A percentile compares a stretch with the other conserved stretches of the same genome.
These are phyloP conservation scores for Acrobasis consociella DNA, from an alignment of 2,888 invertebrate species.

Conservation along the genomic window DNA sequence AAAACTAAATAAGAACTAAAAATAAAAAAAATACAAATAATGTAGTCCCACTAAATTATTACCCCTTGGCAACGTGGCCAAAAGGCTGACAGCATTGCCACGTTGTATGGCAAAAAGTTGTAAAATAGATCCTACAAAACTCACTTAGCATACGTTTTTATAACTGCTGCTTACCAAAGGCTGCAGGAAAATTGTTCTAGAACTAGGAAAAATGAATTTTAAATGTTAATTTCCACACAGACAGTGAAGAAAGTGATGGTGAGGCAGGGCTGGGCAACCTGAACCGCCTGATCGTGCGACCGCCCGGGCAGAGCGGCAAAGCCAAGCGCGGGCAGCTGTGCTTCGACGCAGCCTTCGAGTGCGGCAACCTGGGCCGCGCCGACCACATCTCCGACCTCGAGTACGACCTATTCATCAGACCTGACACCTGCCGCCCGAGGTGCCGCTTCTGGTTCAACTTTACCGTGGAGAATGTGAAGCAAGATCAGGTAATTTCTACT, in stretches of 20 bases:
- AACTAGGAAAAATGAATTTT: too few relatives aligned
- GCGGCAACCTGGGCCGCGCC: conserved; percentile 97
- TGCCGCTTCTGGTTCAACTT: conserved; percentile 99
- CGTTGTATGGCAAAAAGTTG: too few relatives aligned
- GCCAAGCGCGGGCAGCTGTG: conserved; percentile 98
- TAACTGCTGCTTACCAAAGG: too few relatives aligned
- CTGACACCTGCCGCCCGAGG: conserved; percentile 97
- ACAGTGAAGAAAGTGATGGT: conserved; percentile 95
- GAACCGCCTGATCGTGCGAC: conserved; percentile 92
- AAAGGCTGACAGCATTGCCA: too few relatives aligned
- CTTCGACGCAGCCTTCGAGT: conserved; percentile 98
- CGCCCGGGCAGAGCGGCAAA: conserved; percentile 96
- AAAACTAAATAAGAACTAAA: too few relatives aligned
- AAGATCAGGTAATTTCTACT: conserved; percentile 88
- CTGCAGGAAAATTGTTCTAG: too few relatives aligned
- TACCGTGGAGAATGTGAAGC: conserved; percentile 96
- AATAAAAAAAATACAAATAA: too few relatives aligned
- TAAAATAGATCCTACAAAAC: too few relatives aligned
- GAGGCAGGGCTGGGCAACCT: conserved; percentile 97
- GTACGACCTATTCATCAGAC: conserved; percentile 97
- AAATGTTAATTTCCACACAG: conserved; percentile 62
- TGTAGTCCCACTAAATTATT: too few relatives aligned
- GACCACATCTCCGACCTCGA: conserved; percentile 96
- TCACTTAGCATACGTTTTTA: too few relatives aligned
- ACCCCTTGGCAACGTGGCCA: too few relatives aligned